A percentile compares a stretch with the other conserved stretches of the same genome.
Evolutionary conservation across 2,113 vertebrate genomes (phyloP).

Genomic region (Ptilorrhoa leucosticta): DNA sequence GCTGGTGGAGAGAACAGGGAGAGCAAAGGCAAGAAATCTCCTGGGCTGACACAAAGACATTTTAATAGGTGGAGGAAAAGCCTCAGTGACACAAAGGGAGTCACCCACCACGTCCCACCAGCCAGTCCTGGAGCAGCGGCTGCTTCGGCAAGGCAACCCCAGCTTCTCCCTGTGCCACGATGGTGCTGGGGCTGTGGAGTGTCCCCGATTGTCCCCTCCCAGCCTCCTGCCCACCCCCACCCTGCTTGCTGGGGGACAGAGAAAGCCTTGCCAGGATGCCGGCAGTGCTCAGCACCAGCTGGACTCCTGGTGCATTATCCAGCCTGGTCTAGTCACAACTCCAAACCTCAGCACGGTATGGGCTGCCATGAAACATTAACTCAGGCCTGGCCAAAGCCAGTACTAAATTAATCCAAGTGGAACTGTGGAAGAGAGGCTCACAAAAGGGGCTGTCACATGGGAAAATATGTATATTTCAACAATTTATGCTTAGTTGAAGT

Average conservation of each 20-base stretch:
- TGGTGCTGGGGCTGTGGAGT: rapidly evolving
- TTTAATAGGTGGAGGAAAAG: neutral
- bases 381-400: neutral
- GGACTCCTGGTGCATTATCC: rapidly evolving
- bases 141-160: neutral
- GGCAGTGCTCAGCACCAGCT: neutral
- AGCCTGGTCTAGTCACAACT: neutral
- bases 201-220: rapidly evolving
- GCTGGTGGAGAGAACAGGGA: neutral
- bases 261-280: neutral
- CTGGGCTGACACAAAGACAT: neutral
- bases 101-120: rapidly evolving
- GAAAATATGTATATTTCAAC: neutral
- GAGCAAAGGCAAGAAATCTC: neutral
- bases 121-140: neutral
- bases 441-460: neutral
- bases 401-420: neutral
- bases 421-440: neutral
- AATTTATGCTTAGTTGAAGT: neutral
- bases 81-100: neutral
- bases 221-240: neutral
- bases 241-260: too few relatives aligned
- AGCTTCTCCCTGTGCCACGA: rapidly evolving
- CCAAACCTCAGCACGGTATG: rapidly evolving
- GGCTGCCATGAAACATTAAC: neutral